Base-by-base conservation (phyloP, 2,113 vertebrate species). In the Thunnus thynnus region DNA sequence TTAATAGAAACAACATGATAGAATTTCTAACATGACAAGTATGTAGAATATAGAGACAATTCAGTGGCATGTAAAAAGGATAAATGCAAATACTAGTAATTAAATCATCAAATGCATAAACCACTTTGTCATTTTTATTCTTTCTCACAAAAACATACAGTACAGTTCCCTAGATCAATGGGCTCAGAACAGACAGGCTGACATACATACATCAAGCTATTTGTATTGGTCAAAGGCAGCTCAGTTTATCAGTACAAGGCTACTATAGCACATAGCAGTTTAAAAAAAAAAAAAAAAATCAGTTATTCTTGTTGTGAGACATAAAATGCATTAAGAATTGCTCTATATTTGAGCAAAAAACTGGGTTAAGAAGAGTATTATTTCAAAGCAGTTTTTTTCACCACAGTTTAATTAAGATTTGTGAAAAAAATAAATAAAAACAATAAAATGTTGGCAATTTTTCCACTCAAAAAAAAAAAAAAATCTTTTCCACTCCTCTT, bases 81-180 rank as follows among this genome's bases (percentile, higher is more conserved):
- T 47, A 4, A 74, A 20, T 22, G 22, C 13, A 62, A 58, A 32
- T 47, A 20, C 12, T 13, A 36, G 5, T 48, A 36, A 32, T 27
- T 12, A 64, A 70, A 65, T 60, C 68, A 78, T 6, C 4, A 58
- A 78, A 79, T 54, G 14, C 58, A 48, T 25, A 75, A 69, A 68
- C 20, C 3, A 44, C 2, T 75, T 44, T 30, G 1, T 2, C 47
- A 4, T 27, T 51, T n/a, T 44, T 30, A 68, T 55, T 68, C 10
- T 63, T 63, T 76, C n/a, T 41, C 16, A 68, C 18, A 69, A 18
- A 67, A 71, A 64, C 17, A 74, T 11, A 55, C 13, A 25, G 57
- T 22, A 66, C 22, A 58, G 20, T 54, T 62, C 18, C 47, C 3
- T 30, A 12, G 18, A 72, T 62, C 20, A 57, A 17, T 12, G 50